Evolutionary conservation across 2,113 vertebrate genomes (phyloP).

Genomic region (Xyliphius kryptos): DNA sequence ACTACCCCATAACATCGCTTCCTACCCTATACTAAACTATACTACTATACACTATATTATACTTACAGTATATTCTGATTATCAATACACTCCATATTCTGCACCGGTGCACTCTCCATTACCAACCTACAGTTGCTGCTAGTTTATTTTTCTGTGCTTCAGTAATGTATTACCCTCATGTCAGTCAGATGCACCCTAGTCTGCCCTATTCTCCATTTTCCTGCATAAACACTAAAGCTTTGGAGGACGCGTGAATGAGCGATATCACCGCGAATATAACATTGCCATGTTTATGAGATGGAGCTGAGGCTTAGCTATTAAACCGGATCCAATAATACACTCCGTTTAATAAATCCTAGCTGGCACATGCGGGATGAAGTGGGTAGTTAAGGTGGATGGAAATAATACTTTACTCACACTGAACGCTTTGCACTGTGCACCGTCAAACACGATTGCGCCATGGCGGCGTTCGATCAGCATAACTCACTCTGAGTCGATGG

Average conservation of each 20-base stretch:
- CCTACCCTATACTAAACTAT: too few species aligned
- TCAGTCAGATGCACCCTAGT: too few species aligned
- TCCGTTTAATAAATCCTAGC: slow-evolving; percentile 60
- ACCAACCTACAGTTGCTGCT: too few species aligned
- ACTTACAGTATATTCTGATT: too few species aligned
- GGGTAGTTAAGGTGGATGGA: slow-evolving; percentile 63
- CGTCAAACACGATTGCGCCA: slow-evolving; percentile 68
- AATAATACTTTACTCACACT: slow-evolving; percentile 62
- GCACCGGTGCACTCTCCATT: too few species aligned
- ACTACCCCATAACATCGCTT: too few species aligned
- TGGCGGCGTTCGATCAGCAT: slow-evolving; percentile 61
- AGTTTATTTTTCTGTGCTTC: too few species aligned
- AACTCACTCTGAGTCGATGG: slow-evolving; percentile 74
- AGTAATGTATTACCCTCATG: too few species aligned
- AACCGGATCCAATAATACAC: slow-evolving; percentile 60
- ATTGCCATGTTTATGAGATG: slow-evolving; percentile 58
- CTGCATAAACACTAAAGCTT: background rate
- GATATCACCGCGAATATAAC: slow-evolving; percentile 44
- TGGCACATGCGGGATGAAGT: slow-evolving; percentile 56
- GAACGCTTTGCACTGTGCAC: slow-evolving; percentile 69
- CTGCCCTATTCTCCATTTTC: too few species aligned
- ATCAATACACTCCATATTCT: too few species aligned
- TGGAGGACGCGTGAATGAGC: slow-evolving; percentile 29
- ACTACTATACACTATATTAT: too few species aligned
- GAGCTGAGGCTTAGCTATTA: slow-evolving; percentile 47